Evolutionary conservation across 2,797 vertebrate genomes (phyloP), one percentile per base, ranked within the genome.

Genomic region (Neoniphon sammara): DNA sequence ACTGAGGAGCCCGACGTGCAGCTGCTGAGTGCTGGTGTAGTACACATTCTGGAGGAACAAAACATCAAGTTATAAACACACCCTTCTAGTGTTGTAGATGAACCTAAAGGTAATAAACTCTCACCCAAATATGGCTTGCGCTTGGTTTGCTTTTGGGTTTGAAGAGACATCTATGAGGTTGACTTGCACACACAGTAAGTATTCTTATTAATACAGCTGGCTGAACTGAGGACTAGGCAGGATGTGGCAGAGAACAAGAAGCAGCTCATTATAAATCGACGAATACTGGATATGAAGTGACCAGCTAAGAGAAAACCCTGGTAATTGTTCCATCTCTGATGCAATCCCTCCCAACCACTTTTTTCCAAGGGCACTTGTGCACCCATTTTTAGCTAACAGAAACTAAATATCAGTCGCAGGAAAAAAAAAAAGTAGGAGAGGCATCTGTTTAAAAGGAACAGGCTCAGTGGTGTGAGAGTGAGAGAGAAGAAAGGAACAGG

Each of bases 21-120:
- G 91, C 93, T 95, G 96, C 93, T 98, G 96, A 47, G 92, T 93
- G 85, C 95, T 97, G 20, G 96, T 97, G 94, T 99, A 99, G 94
- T 98, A 99, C 88, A 98, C 96, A n/a, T 97, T 98, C 98, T 99
- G 94, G 57, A 95, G 94, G 14, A 71, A 86, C 49, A 91, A 7
- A 64, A 75, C 53, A 75, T 25, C 44, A n/a, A 10, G 11, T 68
- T 11, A 2, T 80, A 23, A 85, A 56, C 44, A 58, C 36, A 25
- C 17, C 56, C 55, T 12, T 15, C 8, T 61, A 55, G 69, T 79
- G 53, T 27, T 67, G 20, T 23, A 70, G 52, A 31, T 53, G 31
- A 47, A 17, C 36, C 63, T 71, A 70, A 50, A 83, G 73, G 73
- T 71, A 58, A 77, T 84, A 75, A 85, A 86, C 61, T 74, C 63